Evolutionary conservation across 2,797 vertebrate genomes (phyloP).

Genomic region (Coreius guichenoti): DNA sequence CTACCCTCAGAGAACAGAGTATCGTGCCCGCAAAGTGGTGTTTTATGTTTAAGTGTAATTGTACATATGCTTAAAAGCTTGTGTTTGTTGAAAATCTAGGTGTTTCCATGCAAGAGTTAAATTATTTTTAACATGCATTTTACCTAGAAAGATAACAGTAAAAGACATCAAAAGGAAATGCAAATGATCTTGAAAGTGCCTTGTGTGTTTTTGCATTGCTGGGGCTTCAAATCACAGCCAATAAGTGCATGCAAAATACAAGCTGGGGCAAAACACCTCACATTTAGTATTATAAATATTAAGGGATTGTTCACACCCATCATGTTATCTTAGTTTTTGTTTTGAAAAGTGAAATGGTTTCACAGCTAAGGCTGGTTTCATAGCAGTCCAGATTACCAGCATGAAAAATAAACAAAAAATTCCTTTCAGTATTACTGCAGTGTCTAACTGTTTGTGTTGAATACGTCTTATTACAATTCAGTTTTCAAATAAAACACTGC

Average conservation of each 20-base stretch:
- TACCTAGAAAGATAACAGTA: background rate
- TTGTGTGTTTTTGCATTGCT: background rate
- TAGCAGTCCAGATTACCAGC: conserved; percentile 51
- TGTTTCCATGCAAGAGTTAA: background rate
- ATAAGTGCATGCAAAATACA: conserved; percentile 53
- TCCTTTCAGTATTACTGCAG: conserved; percentile 55
- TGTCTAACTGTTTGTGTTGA: conserved; percentile 65
- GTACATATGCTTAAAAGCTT: background rate
- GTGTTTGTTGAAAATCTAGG: background rate
- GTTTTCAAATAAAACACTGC: conserved; percentile 66
- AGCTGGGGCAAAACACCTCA: conserved; percentile 54
- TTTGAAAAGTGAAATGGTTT: conserved; percentile 59
- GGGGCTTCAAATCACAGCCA: conserved; percentile 19
- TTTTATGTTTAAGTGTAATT: conserved; percentile 9
- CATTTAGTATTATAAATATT: conserved; percentile 53
- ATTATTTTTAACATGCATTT: background rate
- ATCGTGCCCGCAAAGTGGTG: conserved; percentile 21
- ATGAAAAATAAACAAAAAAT: conserved; percentile 59
- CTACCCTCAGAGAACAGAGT: conserved; percentile 42
- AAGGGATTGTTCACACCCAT: conserved; percentile 57
- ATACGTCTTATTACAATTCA: conserved; percentile 64
- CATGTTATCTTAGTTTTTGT: conserved; percentile 59
- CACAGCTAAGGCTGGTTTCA: conserved; percentile 54
- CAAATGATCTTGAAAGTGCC: conserved; percentile 4
- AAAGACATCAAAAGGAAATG: conserved; percentile 3